phyloP scores from a whole-genome alignment of 1,140 invertebrate genomes.

The Atta cephalotes region DNA sequence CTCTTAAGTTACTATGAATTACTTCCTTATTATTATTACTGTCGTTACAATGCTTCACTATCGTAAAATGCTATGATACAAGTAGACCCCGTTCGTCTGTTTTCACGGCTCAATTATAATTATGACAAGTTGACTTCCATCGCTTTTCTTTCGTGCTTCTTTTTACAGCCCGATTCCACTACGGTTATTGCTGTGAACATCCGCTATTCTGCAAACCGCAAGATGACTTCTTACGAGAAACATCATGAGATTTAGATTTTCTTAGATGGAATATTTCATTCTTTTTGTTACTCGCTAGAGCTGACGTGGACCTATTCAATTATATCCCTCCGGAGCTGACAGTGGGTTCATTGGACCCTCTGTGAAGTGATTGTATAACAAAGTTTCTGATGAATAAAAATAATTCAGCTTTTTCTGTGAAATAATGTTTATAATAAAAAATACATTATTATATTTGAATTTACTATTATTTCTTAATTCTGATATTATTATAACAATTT shows the following conservation, averaged over 20 bases:
- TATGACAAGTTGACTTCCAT: conserved; percentile 58
- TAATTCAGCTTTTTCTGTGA: no score
- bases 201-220: conserved; percentile 37
- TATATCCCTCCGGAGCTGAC: no score
- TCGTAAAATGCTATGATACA: conserved; percentile 76
- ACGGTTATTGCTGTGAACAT: neutral
- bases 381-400: no score
- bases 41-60: conserved; percentile 69
- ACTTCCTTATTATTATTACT: conserved; percentile 70
- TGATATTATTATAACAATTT: no score
- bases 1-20: conserved; percentile 65
- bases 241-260: neutral
- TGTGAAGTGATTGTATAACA: no score
- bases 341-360: no score
- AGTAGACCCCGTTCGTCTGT: conserved; percentile 63
- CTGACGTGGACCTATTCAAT: no score
- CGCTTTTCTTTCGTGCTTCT: neutral
- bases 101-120: conserved; percentile 46
- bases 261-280: neutral
- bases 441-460: no score
- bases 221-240: neutral
- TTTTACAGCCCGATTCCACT: conserved; percentile 16
- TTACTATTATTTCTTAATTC: no score
- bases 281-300: neutral
- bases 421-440: no score